Evolutionary conservation across 2,888 invertebrate species (phyloP).

Genomic region (Lamellibrachia satsuma): DNA sequence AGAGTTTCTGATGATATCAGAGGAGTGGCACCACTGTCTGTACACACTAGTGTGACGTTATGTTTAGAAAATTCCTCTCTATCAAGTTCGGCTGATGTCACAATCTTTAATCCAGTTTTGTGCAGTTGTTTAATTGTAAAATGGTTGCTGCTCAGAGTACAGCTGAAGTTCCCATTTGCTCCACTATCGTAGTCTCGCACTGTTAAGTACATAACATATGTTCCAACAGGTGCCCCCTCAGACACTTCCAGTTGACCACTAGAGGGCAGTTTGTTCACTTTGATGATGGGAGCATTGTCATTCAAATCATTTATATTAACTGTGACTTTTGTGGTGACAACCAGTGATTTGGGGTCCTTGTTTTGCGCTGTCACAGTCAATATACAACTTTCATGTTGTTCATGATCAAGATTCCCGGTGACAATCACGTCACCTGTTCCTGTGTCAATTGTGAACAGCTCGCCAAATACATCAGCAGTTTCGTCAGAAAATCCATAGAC

Average conservation of each 20-base stretch:
- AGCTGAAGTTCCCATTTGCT: constrained; percentile 80
- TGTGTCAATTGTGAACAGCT: constrained; percentile 38
- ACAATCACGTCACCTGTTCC: constrained; percentile 37
- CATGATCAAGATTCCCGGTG: constrained; percentile 39
- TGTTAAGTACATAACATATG: constrained; percentile 78
- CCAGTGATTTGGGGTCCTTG: constrained; percentile 44
- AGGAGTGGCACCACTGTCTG: not conserved
- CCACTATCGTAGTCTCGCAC: constrained; percentile 86
- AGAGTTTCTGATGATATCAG: not conserved
- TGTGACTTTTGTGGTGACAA: constrained; percentile 45
- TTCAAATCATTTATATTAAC: constrained; percentile 52
- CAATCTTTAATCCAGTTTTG: constrained; percentile 14
- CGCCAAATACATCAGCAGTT: constrained; percentile 38
- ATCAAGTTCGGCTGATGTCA: not conserved
- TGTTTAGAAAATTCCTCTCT: constrained; percentile 17
- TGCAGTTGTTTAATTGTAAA: constrained; percentile 4
- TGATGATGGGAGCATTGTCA: constrained; percentile 53
- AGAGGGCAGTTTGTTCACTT: constrained; percentile 44
- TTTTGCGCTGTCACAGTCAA: constrained; percentile 42
- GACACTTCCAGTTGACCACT: constrained; percentile 69
- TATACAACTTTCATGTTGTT: constrained; percentile 33
- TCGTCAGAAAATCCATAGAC: constrained; percentile 37
- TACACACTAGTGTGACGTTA: not conserved
- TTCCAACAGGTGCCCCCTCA: constrained; percentile 84
- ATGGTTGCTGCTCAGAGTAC: constrained; percentile 35